Conservation (phyloP, 2,797 vertebrate genomes). For the Antennarius maculatus region DNA sequence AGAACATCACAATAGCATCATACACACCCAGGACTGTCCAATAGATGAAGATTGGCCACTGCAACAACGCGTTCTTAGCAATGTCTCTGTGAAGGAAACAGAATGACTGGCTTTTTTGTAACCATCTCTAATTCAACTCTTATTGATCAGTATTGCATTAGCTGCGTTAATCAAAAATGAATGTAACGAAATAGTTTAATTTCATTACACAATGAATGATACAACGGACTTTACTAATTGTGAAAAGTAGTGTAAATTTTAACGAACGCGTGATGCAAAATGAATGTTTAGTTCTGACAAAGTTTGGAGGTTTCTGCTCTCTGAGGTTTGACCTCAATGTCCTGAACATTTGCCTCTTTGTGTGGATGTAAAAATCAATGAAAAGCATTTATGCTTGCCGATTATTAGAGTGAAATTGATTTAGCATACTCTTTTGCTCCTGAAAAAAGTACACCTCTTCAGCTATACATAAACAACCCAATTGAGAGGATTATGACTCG, state of each 20-base stretch:
- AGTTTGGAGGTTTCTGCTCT: background rate
- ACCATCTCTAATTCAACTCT: background rate
- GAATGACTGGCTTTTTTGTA: background rate
- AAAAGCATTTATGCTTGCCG: background rate
- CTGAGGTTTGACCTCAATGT: background rate
- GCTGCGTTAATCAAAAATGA: slow-evolving; percentile 13
- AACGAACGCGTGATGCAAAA: background rate
- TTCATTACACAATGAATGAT: no score
- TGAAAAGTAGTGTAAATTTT: no score
- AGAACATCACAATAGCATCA: slow-evolving; percentile 95
- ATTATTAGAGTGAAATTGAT: background rate
- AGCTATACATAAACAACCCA: no score
- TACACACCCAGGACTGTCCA: slow-evolving; percentile 96
- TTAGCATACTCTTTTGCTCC: background rate
- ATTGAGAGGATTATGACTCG: no score
- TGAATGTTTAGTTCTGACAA: no score
- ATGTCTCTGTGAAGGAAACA: slow-evolving; percentile 86
- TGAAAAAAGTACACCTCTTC: background rate
- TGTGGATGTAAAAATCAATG: slow-evolving; percentile 12
- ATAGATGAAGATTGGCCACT: slow-evolving; percentile 92
- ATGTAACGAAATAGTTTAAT: slow-evolving; percentile 20
- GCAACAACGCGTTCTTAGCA: slow-evolving; percentile 92
- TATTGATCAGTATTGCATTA: slow-evolving; percentile 10
- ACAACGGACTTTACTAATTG: no score
- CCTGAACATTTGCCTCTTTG: background rate